phyloP scores from a whole-genome alignment of 1,140 invertebrate species.

The Oppia nitens region DNA sequence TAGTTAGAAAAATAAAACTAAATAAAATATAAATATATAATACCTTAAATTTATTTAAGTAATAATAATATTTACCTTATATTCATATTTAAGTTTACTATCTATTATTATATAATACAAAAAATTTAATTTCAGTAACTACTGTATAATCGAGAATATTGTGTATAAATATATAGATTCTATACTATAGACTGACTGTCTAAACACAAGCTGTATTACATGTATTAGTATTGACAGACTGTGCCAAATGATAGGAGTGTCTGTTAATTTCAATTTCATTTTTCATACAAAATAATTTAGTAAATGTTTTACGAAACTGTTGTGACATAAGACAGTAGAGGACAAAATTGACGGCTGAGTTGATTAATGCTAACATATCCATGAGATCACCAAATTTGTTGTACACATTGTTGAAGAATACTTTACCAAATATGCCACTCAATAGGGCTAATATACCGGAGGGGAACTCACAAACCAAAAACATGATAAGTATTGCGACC shows the following conservation, averaged over 20 bases:
- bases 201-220: not conserved
- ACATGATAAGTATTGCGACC: slow-evolving; percentile 51
- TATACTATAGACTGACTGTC: too few relatives aligned
- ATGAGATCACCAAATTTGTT: slow-evolving; percentile 50
- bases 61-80: too few relatives aligned
- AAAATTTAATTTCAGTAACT: too few relatives aligned
- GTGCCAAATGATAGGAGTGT: not conserved
- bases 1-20: too few relatives aligned
- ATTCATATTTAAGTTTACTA: too few relatives aligned
- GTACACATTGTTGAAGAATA: slow-evolving; percentile 60
- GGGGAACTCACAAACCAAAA: slow-evolving; percentile 41
- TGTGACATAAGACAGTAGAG: slow-evolving; percentile 85
- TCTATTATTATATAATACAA: too few relatives aligned
- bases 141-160: too few relatives aligned
- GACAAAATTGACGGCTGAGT: slow-evolving; percentile 82
- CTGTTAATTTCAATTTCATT: not conserved
- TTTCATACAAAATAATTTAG: slow-evolving; percentile 28
- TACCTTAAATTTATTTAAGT: too few relatives aligned
- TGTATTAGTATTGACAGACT: not conserved
- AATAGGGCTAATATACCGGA: slow-evolving; percentile 66
- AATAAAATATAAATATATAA: too few relatives aligned
- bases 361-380: slow-evolving; percentile 76
- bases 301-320: slow-evolving; percentile 74
- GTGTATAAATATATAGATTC: too few relatives aligned
- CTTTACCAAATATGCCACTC: slow-evolving; percentile 46